phyloP scores from a whole-genome alignment of 2,113 vertebrate species.

The Riparia riparia region DNA sequence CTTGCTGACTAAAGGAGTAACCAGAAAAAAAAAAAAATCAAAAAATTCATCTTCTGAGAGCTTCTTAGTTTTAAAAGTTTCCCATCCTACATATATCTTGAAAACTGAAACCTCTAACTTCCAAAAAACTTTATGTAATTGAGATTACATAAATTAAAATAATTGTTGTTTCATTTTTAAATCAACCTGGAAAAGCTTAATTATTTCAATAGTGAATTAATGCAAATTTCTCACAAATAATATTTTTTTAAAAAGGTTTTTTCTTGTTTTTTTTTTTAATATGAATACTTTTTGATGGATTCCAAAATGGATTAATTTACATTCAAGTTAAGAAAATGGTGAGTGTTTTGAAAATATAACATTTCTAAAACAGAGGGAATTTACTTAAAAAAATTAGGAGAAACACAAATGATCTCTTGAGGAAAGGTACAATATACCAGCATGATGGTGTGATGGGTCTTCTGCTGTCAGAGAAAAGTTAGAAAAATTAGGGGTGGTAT shows the following conservation, averaged over 20 bases:
- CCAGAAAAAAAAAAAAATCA: not conserved
- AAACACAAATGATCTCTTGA: not conserved
- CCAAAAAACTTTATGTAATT: not conserved
- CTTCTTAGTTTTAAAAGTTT: not conserved
- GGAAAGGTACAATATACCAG: not conserved
- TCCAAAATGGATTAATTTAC: not conserved
- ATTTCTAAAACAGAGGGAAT: not conserved
- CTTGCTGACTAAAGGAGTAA: not conserved
- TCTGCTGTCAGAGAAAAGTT: not conserved
- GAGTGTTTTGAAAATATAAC: not conserved
- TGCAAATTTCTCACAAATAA: not conserved
- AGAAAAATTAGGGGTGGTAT: not conserved
- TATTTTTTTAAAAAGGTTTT: not conserved
- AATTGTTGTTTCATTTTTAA: not conserved
- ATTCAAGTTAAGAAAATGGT: not conserved
- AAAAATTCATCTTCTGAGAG: not conserved
- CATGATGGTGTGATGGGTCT: not conserved
- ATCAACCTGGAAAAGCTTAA: not conserved
- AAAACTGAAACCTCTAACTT: not conserved
- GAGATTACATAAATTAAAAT: not conserved
- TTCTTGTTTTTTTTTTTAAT: not conserved
- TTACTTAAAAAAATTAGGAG: not conserved
- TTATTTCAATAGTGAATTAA: not conserved
- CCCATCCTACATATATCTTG: not conserved
- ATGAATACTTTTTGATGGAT: not conserved